Conservation (phyloP, 2,797 vertebrate genomes). For the Alfaro cultratus region DNA sequence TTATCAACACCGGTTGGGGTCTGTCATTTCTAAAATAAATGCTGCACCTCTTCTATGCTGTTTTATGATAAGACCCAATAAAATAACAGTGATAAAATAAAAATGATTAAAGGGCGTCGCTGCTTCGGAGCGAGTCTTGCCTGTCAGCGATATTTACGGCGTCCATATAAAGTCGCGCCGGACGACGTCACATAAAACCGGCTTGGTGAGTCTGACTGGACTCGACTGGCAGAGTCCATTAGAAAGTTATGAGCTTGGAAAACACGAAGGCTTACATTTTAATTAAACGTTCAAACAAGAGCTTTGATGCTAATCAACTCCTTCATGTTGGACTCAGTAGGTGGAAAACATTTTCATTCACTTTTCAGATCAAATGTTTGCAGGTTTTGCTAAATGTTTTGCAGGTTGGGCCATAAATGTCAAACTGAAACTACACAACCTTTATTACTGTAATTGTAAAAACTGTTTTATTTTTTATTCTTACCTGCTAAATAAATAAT, state of each 20-base stretch:
- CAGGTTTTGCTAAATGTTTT: conserved; percentile 9
- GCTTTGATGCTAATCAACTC: conserved; percentile 60
- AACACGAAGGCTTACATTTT: conserved; percentile 52
- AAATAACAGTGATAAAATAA: conserved; percentile 68
- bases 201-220: conserved; percentile 43
- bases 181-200: conserved; percentile 46
- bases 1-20: conserved; percentile 52
- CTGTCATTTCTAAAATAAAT: conserved; percentile 50
- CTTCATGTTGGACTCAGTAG: conserved; percentile 12
- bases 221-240: conserved; percentile 51
- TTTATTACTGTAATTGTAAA: too few species aligned
- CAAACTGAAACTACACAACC: too few species aligned
- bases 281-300: conserved; percentile 74
- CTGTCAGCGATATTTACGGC: conserved; percentile 60
- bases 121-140: conserved; percentile 47
- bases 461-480: too few species aligned
- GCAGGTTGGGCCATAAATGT: background rate
- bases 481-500: too few species aligned
- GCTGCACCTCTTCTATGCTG: conserved; percentile 45
- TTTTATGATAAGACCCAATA: conserved; percentile 60
- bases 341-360: conserved; percentile 22
- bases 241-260: conserved; percentile 65
- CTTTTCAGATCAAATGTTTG: background rate
- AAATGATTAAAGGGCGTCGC: conserved; percentile 65
- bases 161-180: conserved; percentile 51